A percentile compares a stretch with the other conserved stretches of the same genome.
These are phyloP conservation scores for Lordiphosa clarofinis DNA, from an alignment of 1,140 invertebrate species.

Conservation along the genomic window DNA sequence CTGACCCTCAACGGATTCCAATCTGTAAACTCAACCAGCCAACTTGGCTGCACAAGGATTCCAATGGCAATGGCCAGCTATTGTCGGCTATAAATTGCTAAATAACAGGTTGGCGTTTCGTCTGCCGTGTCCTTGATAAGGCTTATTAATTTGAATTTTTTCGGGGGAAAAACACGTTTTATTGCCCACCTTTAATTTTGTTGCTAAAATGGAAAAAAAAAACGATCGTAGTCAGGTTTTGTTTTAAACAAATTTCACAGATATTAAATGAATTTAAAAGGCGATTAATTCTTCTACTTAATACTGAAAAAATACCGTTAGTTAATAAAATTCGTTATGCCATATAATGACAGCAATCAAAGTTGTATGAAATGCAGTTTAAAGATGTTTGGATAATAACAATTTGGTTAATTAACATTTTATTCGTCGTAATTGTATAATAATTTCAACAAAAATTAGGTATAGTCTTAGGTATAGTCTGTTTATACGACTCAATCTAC, in stretches of 20 bases:
- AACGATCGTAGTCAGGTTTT: conserved; percentile 9
- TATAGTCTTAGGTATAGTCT: too few relatives aligned
- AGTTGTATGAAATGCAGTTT: neutral
- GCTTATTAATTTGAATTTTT: conserved; percentile 59
- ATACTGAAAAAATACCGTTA: conserved; percentile 34
- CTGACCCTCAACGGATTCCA: conserved; percentile 55
- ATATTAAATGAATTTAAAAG: conserved; percentile 36
- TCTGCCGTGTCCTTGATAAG: conserved; percentile 63
- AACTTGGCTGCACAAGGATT: conserved; percentile 49
- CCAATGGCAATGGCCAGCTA: conserved; percentile 72
- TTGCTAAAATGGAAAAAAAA: neutral
- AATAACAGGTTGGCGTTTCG: conserved; percentile 55
- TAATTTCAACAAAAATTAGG: too few relatives aligned
- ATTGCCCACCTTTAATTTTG: conserved; percentile 30
- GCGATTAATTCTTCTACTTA: conserved; percentile 22
- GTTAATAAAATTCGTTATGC: conserved; percentile 14
- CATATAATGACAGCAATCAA: conserved; percentile 6
- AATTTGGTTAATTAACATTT: neutral
- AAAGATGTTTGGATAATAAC: neutral
- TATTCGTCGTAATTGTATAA: too few relatives aligned
- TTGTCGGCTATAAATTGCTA: conserved; percentile 31
- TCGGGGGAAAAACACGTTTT: conserved; percentile 57
- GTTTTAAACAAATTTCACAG: conserved; percentile 27
- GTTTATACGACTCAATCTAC: too few relatives aligned
- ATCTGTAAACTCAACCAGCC: conserved; percentile 3